Conservation (phyloP, 2,797 vertebrate species). For the Pangasius krempfi region DNA sequence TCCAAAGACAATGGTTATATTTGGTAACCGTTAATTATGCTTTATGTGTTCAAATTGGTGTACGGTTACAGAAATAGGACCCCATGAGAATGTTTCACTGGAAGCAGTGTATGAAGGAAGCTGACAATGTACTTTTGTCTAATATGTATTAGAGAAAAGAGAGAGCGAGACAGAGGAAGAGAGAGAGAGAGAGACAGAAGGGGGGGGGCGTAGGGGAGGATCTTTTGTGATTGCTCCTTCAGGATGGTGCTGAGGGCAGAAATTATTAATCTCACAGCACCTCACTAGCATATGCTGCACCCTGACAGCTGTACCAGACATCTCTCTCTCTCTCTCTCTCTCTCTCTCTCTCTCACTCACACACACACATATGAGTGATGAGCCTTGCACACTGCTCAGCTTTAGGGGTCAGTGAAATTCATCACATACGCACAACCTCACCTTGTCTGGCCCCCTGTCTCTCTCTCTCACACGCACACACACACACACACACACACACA, state of each 20-base stretch:
- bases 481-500: background rate
- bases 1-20: background rate
- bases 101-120: constrained; percentile 11
- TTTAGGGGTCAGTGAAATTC: constrained; percentile 56
- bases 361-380: constrained; percentile 42
- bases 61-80: constrained; percentile 19
- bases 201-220: background rate
- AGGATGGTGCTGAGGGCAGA: constrained; percentile 17
- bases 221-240: constrained; percentile 4
- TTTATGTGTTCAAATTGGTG: background rate
- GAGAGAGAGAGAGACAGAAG: background rate
- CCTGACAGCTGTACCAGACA: constrained; percentile 48
- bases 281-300: constrained; percentile 50
- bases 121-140: constrained; percentile 23
- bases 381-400: constrained; percentile 45
- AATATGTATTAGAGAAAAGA: background rate
- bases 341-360: constrained; percentile 22
- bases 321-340: constrained; percentile 23
- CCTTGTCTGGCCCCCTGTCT: constrained; percentile 1
- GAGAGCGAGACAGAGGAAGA: background rate
- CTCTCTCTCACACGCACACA: background rate
- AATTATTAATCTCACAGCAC: constrained; percentile 53
- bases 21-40: constrained; percentile 15
- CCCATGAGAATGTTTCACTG: constrained; percentile 19
- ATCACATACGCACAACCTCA: constrained; percentile 25